phyloP scores from a whole-genome alignment of 2,797 vertebrate species.

The Acipenser transmontanus region DNA sequence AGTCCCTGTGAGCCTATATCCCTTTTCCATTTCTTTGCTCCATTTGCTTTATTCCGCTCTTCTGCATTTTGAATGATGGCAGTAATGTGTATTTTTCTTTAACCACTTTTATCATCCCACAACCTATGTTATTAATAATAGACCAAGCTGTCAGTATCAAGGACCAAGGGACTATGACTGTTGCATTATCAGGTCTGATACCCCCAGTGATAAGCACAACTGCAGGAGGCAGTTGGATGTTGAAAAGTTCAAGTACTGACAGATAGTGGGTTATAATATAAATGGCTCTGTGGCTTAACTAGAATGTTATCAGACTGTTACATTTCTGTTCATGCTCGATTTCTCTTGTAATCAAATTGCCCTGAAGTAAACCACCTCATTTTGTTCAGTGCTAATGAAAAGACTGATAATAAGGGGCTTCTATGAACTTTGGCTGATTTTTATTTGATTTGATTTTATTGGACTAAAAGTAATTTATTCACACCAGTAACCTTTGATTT shows the following conservation, averaged over 20 bases:
- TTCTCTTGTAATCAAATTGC: conserved; percentile 36
- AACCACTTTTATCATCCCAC: not conserved
- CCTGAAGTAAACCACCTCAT: conserved; percentile 34
- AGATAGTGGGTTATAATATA: conserved; percentile 37
- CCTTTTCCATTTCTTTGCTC: conserved; percentile 2
- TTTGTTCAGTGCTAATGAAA: conserved; percentile 36
- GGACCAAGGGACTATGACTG: conserved; percentile 10
- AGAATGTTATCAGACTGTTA: conserved; percentile 39
- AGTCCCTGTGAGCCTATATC: too few relatives aligned
- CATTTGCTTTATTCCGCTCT: conserved; percentile 2
- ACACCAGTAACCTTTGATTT: conserved; percentile 43
- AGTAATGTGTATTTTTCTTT: not conserved
- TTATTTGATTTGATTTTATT: conserved; percentile 19
- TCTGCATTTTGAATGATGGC: not conserved
- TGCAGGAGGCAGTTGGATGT: conserved; percentile 18
- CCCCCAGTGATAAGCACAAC: conserved; percentile 12
- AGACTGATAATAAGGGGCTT: conserved; percentile 17
- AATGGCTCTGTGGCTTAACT: conserved; percentile 34
- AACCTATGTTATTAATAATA: conserved; percentile 6
- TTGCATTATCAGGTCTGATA: conserved; percentile 7
- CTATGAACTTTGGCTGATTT: conserved; percentile 22
- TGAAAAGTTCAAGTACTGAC: conserved; percentile 30
- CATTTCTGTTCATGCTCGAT: conserved; percentile 32
- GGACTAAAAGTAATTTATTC: conserved; percentile 35
- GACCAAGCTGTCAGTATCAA: conserved; percentile 4